Evolutionary conservation across 2,113 vertebrate genomes (phyloP).

Genomic region (Mastomys coucha): DNA sequence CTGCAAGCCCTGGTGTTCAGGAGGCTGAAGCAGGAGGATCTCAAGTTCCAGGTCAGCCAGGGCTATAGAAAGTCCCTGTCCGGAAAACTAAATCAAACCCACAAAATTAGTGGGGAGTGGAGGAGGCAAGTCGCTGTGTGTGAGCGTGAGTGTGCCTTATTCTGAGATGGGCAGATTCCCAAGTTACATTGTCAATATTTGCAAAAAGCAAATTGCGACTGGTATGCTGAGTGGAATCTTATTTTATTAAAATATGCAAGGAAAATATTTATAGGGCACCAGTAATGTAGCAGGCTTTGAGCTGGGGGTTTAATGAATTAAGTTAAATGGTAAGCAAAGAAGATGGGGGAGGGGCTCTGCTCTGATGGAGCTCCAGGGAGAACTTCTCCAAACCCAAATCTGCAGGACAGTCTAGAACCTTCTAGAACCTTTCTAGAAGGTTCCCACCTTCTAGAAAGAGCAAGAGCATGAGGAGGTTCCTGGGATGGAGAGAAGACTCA

Average conservation of each 20-base stretch:
- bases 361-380: not conserved
- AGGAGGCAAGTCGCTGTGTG: not conserved
- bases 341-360: not conserved
- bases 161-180: not conserved
- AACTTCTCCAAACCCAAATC: not conserved
- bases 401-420: not conserved
- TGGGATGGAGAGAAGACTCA: not conserved
- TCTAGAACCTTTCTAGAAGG: conserved; percentile 60
- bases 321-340: not conserved
- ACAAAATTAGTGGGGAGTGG: not conserved
- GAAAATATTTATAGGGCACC: not conserved
- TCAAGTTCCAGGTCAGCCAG: not conserved
- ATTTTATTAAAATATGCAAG: conserved; percentile 60
- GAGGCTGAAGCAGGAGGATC: not conserved
- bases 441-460: conserved; percentile 46
- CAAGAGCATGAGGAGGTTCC: not conserved
- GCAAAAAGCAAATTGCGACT: conserved; percentile 46
- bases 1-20: not conserved
- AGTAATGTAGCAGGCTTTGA: not conserved
- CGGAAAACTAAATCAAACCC: not conserved
- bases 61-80: not conserved
- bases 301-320: not conserved
- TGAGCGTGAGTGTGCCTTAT: not conserved
- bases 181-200: conserved; percentile 42
- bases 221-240: not conserved